Percentiles rank a stretch among this genome's conserved stretches.
Conservation (phyloP, 1,140 invertebrate genomes). For the Phthorimaea operculella region DNA sequence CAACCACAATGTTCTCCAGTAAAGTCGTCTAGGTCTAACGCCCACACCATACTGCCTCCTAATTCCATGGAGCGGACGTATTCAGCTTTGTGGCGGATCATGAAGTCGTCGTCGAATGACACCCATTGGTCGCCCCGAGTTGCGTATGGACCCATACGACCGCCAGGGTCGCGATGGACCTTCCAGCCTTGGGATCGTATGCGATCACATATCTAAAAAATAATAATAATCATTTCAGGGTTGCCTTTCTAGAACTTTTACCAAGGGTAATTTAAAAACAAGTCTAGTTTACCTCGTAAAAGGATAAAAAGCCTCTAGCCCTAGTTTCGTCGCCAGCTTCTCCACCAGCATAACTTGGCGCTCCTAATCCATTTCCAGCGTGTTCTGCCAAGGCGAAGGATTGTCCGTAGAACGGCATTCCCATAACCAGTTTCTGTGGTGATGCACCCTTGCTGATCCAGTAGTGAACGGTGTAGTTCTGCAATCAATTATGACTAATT, state of each 20-base stretch:
- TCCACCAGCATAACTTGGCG: constrained; percentile 78
- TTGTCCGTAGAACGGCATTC: constrained; percentile 87
- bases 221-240: too few species aligned
- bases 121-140: constrained; percentile 84
- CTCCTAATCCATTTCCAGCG: constrained; percentile 73
- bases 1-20: constrained; percentile 78
- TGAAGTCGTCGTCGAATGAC: constrained; percentile 83
- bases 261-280: neutral
- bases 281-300: constrained; percentile 79
- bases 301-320: constrained; percentile 83
- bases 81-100: constrained; percentile 77
- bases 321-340: constrained; percentile 83
- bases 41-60: constrained; percentile 90
- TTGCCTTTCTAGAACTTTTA: too few species aligned
- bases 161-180: constrained; percentile 73
- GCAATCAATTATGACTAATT: constrained; percentile 25
- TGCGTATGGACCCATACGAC: constrained; percentile 81
- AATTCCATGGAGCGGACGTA: constrained; percentile 80
- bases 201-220: constrained; percentile 74
- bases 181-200: constrained; percentile 75
- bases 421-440: constrained; percentile 80
- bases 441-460: constrained; percentile 83
- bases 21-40: constrained; percentile 80
- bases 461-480: constrained; percentile 86
- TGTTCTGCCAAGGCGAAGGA: constrained; percentile 80